A percentile compares a stretch with the other conserved stretches of the same genome.
These are phyloP conservation scores for Cladopsammia gracilis DNA, from an alignment of 64 coral and sea anemone genomes.

Conservation along the genomic window DNA sequence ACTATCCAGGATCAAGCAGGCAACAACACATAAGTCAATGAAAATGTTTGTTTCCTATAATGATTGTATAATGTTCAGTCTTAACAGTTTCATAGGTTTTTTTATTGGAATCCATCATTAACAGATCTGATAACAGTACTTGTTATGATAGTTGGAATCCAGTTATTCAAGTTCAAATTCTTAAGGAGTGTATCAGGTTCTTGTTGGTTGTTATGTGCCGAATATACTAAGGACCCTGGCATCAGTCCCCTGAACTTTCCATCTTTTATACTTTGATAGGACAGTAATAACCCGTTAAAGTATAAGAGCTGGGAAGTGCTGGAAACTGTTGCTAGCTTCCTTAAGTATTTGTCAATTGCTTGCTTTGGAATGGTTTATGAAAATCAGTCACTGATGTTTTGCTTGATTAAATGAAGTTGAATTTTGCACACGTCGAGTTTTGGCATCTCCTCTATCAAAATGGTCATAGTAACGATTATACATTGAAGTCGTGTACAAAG, in stretches of 20 bases:
- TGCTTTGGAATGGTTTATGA: background rate
- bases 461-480: too few species aligned
- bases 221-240: background rate
- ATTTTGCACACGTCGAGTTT: too few species aligned
- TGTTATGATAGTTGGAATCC: conserved; percentile 8
- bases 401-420: too few species aligned
- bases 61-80: background rate
- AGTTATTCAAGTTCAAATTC: conserved; percentile 26
- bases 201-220: conserved; percentile 3
- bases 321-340: background rate
- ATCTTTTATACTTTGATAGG: conserved; percentile 22
- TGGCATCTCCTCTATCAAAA: too few species aligned
- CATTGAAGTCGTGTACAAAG: too few species aligned
- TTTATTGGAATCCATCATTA: background rate
- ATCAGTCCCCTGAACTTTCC: background rate
- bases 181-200: conserved; percentile 3
- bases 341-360: conserved; percentile 9
- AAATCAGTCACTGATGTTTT: too few species aligned
- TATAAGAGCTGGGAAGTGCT: conserved; percentile 3
- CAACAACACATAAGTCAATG: background rate
- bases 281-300: background rate
- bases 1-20: conserved; percentile 6
- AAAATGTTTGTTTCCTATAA: background rate
- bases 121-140: conserved; percentile 8
- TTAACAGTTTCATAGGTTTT: background rate